These are phyloP conservation scores for Drosophila picticornis DNA, from an alignment of 2,888 invertebrate genomes.

Conservation along the genomic window DNA sequence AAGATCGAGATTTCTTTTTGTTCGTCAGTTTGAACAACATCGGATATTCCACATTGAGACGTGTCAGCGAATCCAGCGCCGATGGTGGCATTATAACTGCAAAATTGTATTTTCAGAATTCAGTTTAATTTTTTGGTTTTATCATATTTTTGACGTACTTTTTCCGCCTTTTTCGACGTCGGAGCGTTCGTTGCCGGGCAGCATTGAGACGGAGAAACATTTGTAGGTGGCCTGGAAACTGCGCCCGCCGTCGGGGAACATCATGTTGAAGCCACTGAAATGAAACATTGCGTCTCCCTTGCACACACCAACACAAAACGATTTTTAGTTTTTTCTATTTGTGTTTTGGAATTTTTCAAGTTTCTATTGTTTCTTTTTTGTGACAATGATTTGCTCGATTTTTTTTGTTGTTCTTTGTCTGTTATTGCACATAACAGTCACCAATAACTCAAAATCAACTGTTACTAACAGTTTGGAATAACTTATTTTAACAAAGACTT, in stretches of 20 bases:
- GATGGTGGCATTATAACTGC: conserved; percentile 99
- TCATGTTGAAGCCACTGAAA: conserved; percentile 93
- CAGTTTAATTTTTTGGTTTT: background rate
- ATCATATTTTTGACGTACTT: conserved; percentile 88
- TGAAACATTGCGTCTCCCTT: conserved; percentile 85
- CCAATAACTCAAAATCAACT: conserved; percentile 2
- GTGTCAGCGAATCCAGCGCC: conserved; percentile 95
- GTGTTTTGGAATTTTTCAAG: conserved; percentile 24
- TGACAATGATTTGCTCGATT: conserved; percentile 54
- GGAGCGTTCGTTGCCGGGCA: conserved; percentile 96
- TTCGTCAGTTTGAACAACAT: conserved; percentile 99
- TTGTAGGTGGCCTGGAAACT: conserved; percentile 94
- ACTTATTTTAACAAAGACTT: background rate
- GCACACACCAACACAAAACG: conserved; percentile 9
- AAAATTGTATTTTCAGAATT: background rate
- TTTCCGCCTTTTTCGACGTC: conserved; percentile 98
- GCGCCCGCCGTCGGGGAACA: conserved; percentile 93
- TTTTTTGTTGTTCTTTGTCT: conserved; percentile 37
- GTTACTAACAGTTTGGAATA: conserved; percentile 15
- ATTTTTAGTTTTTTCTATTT: conserved; percentile 1
- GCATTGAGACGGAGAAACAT: conserved; percentile 97
- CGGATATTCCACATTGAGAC: conserved; percentile 98
- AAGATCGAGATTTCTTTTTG: conserved; percentile 92
- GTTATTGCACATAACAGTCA: conserved; percentile 27
- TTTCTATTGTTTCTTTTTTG: conserved; percentile 39